phyloP scores from a whole-genome alignment of 2,888 invertebrate species.

The Scaptomyza reducta region DNA sequence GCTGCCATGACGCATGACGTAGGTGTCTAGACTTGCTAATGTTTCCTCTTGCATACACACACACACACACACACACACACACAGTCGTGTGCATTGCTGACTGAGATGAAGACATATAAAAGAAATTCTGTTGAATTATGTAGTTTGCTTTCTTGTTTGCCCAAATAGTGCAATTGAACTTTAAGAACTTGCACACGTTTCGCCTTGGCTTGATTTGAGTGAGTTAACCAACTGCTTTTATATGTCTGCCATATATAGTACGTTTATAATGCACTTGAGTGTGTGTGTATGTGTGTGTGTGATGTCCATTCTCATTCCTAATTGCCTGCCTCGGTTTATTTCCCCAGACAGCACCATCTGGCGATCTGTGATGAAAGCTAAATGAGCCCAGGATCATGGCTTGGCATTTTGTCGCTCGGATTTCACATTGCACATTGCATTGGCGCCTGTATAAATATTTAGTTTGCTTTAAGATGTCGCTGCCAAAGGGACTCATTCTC shows the following conservation, averaged over 20 bases:
- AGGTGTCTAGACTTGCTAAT: slow-evolving; percentile 82
- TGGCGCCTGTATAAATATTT: slow-evolving; percentile 69
- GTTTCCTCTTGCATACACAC: slow-evolving; percentile 71
- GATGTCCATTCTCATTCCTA: slow-evolving; percentile 19
- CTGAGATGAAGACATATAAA: slow-evolving; percentile 64
- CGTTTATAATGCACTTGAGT: slow-evolving; percentile 9
- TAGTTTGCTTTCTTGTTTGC: slow-evolving; percentile 49
- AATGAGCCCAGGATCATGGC: slow-evolving; percentile 30
- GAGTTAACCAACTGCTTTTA: slow-evolving; percentile 40
- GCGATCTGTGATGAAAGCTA: slow-evolving; percentile 39
- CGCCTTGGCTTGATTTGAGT: slow-evolving; percentile 28
- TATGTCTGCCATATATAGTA: background rate
- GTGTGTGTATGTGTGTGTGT: background rate
- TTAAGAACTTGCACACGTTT: slow-evolving; percentile 48
- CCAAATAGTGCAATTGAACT: slow-evolving; percentile 47
- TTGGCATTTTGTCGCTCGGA: background rate
- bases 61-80: slow-evolving; percentile 17
- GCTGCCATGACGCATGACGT: slow-evolving; percentile 78
- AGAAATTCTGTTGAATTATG: slow-evolving; percentile 69
- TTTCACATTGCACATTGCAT: slow-evolving; percentile 8
- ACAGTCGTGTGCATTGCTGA: slow-evolving; percentile 26
- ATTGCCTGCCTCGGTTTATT: slow-evolving; percentile 38
- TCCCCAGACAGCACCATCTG: slow-evolving; percentile 33
- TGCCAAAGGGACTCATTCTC: slow-evolving; percentile 20
- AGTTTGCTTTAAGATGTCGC: slow-evolving; percentile 57